Conservation (phyloP, 2,113 vertebrate genomes). For the Lanius ludovicianus region DNA sequence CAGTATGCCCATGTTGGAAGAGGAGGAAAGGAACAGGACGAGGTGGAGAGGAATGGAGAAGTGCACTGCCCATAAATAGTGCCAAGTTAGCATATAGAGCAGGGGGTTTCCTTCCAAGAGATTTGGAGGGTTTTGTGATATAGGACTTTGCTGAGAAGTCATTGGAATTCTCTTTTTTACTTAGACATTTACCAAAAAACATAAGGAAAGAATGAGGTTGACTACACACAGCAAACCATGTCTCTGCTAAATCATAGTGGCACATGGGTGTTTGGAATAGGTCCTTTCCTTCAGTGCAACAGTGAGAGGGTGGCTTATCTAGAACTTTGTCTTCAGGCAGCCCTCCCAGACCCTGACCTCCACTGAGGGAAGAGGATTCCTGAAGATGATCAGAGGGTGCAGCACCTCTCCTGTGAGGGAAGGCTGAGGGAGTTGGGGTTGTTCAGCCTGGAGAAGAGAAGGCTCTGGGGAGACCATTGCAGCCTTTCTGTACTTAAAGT, state of each 20-base stretch:
- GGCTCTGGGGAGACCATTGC: background rate
- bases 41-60: background rate
- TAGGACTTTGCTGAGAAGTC: background rate
- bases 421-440: background rate
- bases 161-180: background rate
- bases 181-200: background rate
- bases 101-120: background rate
- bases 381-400: background rate
- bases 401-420: background rate
- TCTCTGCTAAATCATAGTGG: background rate
- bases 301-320: background rate
- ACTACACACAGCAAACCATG: background rate
- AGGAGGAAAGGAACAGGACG: background rate
- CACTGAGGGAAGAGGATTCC: background rate
- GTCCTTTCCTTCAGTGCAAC: background rate
- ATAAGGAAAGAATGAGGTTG: background rate
- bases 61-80: background rate
- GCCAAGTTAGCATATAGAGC: background rate
- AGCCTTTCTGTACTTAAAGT: background rate
- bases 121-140: fast-evolving
- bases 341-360: background rate
- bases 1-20: background rate
- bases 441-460: background rate
- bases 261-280: background rate
- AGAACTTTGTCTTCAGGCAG: background rate